Evolutionary conservation across 2,888 invertebrate genomes (phyloP), one percentile per base, ranked within the genome.

Genomic region (Pristionchus fissidentatus): DNA sequence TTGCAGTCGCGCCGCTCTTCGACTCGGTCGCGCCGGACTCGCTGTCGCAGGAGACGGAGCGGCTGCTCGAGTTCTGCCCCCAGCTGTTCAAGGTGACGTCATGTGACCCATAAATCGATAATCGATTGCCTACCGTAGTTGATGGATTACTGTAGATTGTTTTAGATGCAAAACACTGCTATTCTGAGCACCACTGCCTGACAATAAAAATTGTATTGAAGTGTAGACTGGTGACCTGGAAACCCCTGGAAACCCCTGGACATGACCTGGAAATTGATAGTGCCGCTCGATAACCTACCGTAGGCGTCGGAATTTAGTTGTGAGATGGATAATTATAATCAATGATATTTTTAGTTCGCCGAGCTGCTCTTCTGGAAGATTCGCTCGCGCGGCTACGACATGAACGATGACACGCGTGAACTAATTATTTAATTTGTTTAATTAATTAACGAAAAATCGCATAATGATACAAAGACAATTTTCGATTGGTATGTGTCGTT

Each of bases 1-100:
- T n/a, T 60, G 1, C 57, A 81, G 80, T 81, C 10, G 15, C n/a
- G 15, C 60, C 80, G 29, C 62, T 81, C 29, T 81, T 81, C 80
- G 80, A 60, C 8, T 13, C 43, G 0, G 29, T 22, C n/a, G 15
- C 80, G 0, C 26, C 29, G 0, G 62, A 62, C 26, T 7, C 8
- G 10, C 80, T 81, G 29, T 41, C 60, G 0, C 60, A 81, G 46
- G 35, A 60, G 8, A 57, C 80, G 0, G 29, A 32, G 43, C 32
- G 35, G 29, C 15, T 81, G 43, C 19, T 60, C 2, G 0, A 29
- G 3, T 81, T 62, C 62, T 81, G 80, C 13, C 80, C 43, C 43
- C 29, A 0, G 5, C 41, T 81, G 41, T 62, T 81, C 80, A 10
- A 62, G 62, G 80, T 81, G 4, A 35, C n/a, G n/a, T n/a, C n/a